These are phyloP conservation scores for Sinonovacula constricta DNA, from an alignment of 1,140 invertebrate species.

Conservation along the genomic window DNA sequence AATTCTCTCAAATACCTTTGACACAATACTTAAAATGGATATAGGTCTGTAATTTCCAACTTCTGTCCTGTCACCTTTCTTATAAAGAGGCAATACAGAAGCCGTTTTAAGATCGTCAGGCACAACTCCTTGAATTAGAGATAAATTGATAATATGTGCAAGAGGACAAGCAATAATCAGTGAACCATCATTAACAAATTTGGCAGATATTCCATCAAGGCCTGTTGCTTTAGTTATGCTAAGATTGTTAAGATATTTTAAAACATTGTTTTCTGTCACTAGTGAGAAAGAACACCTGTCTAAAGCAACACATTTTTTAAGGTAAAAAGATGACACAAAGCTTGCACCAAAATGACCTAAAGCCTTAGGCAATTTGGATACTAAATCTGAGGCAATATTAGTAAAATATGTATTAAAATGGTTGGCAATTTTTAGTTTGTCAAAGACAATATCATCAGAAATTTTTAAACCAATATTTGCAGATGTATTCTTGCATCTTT, in stretches of 20 bases:
- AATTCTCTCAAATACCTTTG: constrained; percentile 10
- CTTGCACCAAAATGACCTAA: not conserved
- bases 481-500: not conserved
- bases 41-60: constrained; percentile 10
- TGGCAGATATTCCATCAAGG: constrained; percentile 13
- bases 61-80: constrained; percentile 1
- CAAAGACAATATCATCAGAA: not conserved
- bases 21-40: constrained; percentile 11
- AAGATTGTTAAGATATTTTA: constrained; percentile 6
- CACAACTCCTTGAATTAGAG: constrained; percentile 19
- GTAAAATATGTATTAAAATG: not conserved
- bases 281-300: constrained; percentile 18
- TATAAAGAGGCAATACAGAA: constrained; percentile 3
- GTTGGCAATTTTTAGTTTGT: not conserved
- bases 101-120: constrained; percentile 19
- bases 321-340: not conserved
- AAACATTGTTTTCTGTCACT: constrained; percentile 16
- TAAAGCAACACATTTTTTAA: not conserved
- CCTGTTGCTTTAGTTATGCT: constrained; percentile 14
- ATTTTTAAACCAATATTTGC: not conserved
- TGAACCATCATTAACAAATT: constrained; percentile 16
- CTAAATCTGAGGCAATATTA: not conserved
- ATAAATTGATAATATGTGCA: constrained; percentile 26
- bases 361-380: not conserved
- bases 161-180: constrained; percentile 3